Evolutionary conservation across 2,797 vertebrate genomes (phyloP).

Genomic region (Streptopelia turtur): DNA sequence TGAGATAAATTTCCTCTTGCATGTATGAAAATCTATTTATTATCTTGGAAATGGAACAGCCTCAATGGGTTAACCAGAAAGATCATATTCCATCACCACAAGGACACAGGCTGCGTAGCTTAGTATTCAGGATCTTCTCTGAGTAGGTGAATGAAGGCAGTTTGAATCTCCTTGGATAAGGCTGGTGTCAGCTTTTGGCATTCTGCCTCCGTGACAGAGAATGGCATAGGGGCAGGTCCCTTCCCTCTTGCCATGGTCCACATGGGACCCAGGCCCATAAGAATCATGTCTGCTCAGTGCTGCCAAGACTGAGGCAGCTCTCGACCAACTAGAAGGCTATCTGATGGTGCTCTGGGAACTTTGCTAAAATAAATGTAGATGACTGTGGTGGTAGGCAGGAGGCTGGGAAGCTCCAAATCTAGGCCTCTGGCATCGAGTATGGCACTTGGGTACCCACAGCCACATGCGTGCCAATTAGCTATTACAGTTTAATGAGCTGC

Average conservation of each 20-base stretch:
- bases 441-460: not conserved
- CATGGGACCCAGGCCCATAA: not conserved
- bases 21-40: not conserved
- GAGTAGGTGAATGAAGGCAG: not conserved
- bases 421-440: not conserved
- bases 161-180: not conserved
- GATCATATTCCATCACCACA: not conserved
- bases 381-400: not conserved
- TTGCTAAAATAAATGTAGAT: not conserved
- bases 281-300: not conserved
- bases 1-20: not conserved
- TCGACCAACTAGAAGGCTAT: not conserved
- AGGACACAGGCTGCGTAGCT: not conserved
- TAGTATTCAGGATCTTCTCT: not conserved
- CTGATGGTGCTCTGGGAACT: not conserved
- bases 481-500: not conserved
- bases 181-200: not conserved
- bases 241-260: not conserved
- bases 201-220: not conserved
- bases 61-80: not conserved
- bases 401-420: not conserved
- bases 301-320: not conserved
- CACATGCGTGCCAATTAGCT: accelerated
- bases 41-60: not conserved
- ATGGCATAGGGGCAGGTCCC: not conserved